Evolutionary conservation across 92 coral and sea anemone genomes (phyloP), one percentile per base, ranked within the genome.

Genomic region (Porites evermanni): DNA sequence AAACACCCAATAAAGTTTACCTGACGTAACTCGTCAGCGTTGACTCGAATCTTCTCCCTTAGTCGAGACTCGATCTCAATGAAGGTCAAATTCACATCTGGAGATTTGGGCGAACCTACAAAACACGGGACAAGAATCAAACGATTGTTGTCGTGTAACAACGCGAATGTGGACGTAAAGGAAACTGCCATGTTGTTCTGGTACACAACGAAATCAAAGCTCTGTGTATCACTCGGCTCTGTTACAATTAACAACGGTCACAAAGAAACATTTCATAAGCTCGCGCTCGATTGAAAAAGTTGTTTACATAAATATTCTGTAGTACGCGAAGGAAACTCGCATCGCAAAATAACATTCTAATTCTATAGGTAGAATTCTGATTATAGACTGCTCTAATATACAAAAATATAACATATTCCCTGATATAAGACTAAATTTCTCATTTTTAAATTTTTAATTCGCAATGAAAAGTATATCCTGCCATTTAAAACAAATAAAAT

Each of bases 21-120:
- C 95, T 94, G 98, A 61, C 93, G 94, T 32, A 94, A 82, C 51
- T 94, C 98, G 24, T 90, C 94, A 88, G 91, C 91, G 76, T 92
- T 92, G 8, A 89, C 91, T 90, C 98, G 87, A 8, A 94, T 86
- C 82, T 90, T 94, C 67, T 94, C 98, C 67, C 98, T 94, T 79
- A 94, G 32, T 20, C 94, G 72, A 9, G 98, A 94, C 50, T 94
- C 98, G 23, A 94, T 89, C 86, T 94, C 98, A 12, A 94, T 94
- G 19, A 89, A 85, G 74, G 95, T 94, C 82, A 94, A 78, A 53
- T 94, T 88, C 18, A 88, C 84, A 52, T 94, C 93, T 74, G 95
- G 91, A 66, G 94, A 92, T 53, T 86, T 89, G 20, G 95, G 87
- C 12, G 89, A 90, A 20, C 80, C 94, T 91, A 64, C 10, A 8